Conservation (phyloP, 1,140 invertebrate genomes). For the Drosophila kohkoa region DNA sequence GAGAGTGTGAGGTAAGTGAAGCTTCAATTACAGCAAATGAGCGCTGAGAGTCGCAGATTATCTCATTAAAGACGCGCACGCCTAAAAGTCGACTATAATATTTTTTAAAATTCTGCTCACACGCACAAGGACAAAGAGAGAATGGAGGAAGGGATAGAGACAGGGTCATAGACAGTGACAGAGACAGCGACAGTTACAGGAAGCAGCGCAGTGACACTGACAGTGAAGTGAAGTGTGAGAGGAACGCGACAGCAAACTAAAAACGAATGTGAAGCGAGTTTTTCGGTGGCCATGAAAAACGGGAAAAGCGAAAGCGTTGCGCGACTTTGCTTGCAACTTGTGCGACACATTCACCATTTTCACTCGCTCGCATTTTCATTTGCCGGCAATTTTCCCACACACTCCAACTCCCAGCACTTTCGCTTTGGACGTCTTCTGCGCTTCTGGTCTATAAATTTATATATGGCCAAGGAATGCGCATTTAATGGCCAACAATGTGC, state of each 20-base stretch:
- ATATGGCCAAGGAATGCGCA: conserved; percentile 80
- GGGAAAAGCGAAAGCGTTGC: conserved; percentile 46
- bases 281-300: conserved; percentile 33
- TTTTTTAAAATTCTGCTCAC: conserved; percentile 78
- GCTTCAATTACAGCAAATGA: conserved; percentile 82
- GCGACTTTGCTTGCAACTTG: conserved; percentile 50
- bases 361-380: conserved; percentile 30
- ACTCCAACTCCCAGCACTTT: conserved; percentile 53
- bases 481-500: conserved; percentile 81
- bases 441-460: conserved; percentile 79
- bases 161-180: background rate
- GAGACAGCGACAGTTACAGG: background rate
- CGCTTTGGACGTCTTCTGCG: conserved; percentile 55
- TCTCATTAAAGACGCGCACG: conserved; percentile 74
- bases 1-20: conserved; percentile 64
- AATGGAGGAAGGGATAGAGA: too few species aligned
- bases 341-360: conserved; percentile 69
- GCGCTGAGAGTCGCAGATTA: conserved; percentile 71
- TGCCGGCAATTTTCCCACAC: background rate
- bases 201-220: background rate
- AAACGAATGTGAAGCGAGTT: conserved; percentile 49
- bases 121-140: conserved; percentile 12
- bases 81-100: conserved; percentile 38
- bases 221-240: background rate
- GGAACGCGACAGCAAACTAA: conserved; percentile 39